These are phyloP conservation scores for Melinaea marsaeus DNA, from an alignment of 2,888 invertebrate species.

Conservation along the genomic window DNA sequence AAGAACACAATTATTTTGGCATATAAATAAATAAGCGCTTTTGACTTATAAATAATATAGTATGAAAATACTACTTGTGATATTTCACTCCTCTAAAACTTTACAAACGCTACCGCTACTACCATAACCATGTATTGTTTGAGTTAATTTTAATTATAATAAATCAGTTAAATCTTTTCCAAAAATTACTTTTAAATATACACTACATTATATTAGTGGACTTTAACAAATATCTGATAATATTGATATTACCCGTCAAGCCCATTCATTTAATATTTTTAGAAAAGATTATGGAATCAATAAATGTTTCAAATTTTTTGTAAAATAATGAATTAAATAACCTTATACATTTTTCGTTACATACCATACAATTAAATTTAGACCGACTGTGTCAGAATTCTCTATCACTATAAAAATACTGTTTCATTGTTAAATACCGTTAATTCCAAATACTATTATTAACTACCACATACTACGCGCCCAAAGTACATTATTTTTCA, in stretches of 20 bases:
- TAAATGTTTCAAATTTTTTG: too few species aligned
- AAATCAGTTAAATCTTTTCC: neutral
- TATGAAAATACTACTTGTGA: too few species aligned
- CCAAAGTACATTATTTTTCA: neutral
- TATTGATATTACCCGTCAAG: conserved; percentile 22
- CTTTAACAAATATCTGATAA: conserved; percentile 22
- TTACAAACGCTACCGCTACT: too few species aligned
- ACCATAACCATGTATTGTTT: too few species aligned
- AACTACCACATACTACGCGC: neutral
- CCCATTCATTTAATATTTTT: conserved; percentile 4
- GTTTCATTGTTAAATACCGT: conserved; percentile 12
- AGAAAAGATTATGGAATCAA: conserved; percentile 13
- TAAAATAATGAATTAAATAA: too few species aligned
- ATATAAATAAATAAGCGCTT: conserved; percentile 4
- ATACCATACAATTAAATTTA: neutral
- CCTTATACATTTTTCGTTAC: neutral
- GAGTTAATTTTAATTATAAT: too few species aligned
- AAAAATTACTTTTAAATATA: conserved; percentile 35
- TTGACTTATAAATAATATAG: neutral
- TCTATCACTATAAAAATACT: conserved; percentile 17
- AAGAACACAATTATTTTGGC: conserved; percentile 25
- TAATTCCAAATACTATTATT: conserved; percentile 5
- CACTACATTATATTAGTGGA: neutral
- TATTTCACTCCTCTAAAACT: too few species aligned
- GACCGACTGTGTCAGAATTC: conserved; percentile 18